Evolutionary conservation across 2,113 vertebrate genomes (phyloP), one percentile per base, ranked within the genome.

Genomic region (Myanophis thanlyinensis): DNA sequence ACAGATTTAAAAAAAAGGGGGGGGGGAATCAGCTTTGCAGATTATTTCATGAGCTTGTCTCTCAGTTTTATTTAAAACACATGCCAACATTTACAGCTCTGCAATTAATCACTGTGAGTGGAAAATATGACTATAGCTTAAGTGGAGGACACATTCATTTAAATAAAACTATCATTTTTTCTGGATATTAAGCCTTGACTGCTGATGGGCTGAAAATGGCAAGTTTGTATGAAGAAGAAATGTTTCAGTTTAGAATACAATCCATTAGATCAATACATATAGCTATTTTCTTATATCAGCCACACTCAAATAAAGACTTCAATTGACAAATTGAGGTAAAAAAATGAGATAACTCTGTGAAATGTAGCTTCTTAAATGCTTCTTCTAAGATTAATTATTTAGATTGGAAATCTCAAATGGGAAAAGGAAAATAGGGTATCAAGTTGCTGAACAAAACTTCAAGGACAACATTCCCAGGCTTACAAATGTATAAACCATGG

Each of bases 91-190:
- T 96, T 96, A 95, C 90, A 94, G 93, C 54, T 95, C 93, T 96
- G 95, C 93, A 93, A 95, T 97, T 93, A 93, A 90, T 93, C 92
- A 93, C 88, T 51, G 92, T 52, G 96, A 97, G 95, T 96, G 97
- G 97, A 97, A 97, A 97, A 96, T 96, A 94, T 97, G 97, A 97
- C 93, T 96, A 35, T 84, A 95, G 90, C 96, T 96, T 96, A 94
- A 85, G 95, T 49, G 84, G 94, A 94, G 93, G 95, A 95, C 94
- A 94, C 94, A 94, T 96, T 93, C 51, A 93, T 53, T 35, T 91
- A 93, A 94, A 93, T 73, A 90, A 92, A 90, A 15, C 73, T 48
- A 54, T 95, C 90, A 54, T 95, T 94, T 93, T 93, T 96, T 93
- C 92, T 93, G 91, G 62, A 91, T 54, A 93, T 92, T 91, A 91